phyloP scores from a whole-genome alignment of 2,888 invertebrate genomes.

The Dicycla oo region DNA sequence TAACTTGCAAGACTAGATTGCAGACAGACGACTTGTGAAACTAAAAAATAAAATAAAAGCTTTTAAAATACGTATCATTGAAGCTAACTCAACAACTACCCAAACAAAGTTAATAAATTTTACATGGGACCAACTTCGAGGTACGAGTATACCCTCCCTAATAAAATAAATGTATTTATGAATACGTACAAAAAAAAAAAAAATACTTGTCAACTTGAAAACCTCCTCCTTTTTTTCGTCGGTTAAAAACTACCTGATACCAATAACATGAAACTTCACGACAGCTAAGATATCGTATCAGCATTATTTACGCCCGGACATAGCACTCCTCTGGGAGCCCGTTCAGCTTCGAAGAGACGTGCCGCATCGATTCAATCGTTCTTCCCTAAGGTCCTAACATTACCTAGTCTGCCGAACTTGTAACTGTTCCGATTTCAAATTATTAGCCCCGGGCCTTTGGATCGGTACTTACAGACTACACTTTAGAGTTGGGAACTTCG shows the following conservation, averaged over 20 bases:
- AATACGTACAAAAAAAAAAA: too few relatives aligned
- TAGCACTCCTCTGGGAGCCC: constrained; percentile 39
- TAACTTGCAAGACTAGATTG: too few relatives aligned
- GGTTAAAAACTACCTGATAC: constrained; percentile 53
- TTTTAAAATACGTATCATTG: too few relatives aligned
- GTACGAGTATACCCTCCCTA: too few relatives aligned
- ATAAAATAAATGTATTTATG: too few relatives aligned
- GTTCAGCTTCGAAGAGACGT: constrained; percentile 53
- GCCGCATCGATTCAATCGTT: constrained; percentile 69
- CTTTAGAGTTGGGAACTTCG: constrained; percentile 54
- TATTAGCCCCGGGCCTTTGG: constrained; percentile 68
- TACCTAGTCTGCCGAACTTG: constrained; percentile 73
- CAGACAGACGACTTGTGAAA: too few relatives aligned
- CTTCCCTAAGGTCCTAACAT: constrained; percentile 67
- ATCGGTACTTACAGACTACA: constrained; percentile 33
- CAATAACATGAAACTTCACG: constrained; percentile 52
- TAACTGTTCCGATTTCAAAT: constrained; percentile 75
- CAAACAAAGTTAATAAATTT: too few relatives aligned
- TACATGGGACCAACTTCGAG: too few relatives aligned
- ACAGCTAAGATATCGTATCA: constrained; percentile 57
- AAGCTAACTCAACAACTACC: too few relatives aligned
- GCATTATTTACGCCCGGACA: constrained; percentile 60
- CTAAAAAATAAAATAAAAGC: too few relatives aligned
- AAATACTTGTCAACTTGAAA: too few relatives aligned
- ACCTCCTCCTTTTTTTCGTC: too few relatives aligned